Evolutionary conservation across 2,888 invertebrate species (phyloP), one percentile per base, ranked within the genome.

Genomic region (Fragum sueziense): DNA sequence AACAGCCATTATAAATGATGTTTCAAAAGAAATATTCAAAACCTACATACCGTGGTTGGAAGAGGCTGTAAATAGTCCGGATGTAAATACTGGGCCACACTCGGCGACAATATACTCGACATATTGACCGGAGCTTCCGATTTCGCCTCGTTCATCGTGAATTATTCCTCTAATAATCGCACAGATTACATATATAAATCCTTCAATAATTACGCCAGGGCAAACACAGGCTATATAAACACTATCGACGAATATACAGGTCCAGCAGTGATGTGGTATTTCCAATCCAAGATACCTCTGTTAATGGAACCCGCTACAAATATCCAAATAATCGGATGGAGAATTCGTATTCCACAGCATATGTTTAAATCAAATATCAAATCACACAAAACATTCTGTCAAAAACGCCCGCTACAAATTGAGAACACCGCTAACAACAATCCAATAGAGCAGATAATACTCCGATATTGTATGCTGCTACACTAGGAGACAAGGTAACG

Each of bases 61-160:
- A 98, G 95, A 89, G 98, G 98, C 88, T 97, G 96, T 91, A 98
- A 95, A 94, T 98, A 98, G 95, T 98, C 98, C 94, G 98, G 98
- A 94, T 97, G 97, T 90, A 98, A 95, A 94, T 98, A 98, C 95
- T 98, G 97, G 93, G 97, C 97, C 91, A 96, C 97, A 77, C 96
- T 96, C 90, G 96, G 95, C 92, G 97, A 96, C 95, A 97, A 96
- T 72, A 82, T 79, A 29, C 67, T 73, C 11, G 82, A 59, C 78
- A 84, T 82, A 41, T 84, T 84, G 22, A 84, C 74, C 2, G 80
- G 84, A 2, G 76, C 74, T 22, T 82, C 82, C 33, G 71, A 70
- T 71, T 84, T 82, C 2, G 82, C 57, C 47, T 84, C 82, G 61
- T 79, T 79, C 82, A 81, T 83, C 34, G 31, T 70, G 69, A 59